phyloP scores from a whole-genome alignment of 1,140 invertebrate species.

The Drosophila burlai region DNA sequence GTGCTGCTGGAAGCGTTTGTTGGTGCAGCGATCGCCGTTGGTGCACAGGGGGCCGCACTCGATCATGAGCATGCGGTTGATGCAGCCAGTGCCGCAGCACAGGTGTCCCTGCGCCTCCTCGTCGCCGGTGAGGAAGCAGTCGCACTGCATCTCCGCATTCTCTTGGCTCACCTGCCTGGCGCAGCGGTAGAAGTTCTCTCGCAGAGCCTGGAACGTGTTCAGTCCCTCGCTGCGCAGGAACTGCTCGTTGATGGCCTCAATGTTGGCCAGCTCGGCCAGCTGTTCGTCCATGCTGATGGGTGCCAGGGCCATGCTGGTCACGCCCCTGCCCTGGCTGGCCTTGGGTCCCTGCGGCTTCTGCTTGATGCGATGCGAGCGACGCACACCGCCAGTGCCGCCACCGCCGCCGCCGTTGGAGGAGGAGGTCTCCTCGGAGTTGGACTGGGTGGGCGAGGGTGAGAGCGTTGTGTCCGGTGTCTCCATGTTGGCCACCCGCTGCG shows the following conservation, averaged over 20 bases:
- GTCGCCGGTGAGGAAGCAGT: slow-evolving; percentile 96
- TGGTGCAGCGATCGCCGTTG: slow-evolving; percentile 95
- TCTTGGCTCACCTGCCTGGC: slow-evolving; percentile 92
- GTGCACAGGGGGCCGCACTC: slow-evolving; percentile 97
- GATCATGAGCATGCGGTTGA: slow-evolving; percentile 98
- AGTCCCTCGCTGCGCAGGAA: slow-evolving; percentile 87
- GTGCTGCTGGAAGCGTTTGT: slow-evolving; percentile 96
- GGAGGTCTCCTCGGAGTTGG: slow-evolving; percentile 17
- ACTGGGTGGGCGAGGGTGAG: slow-evolving; percentile 42
- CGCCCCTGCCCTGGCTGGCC: slow-evolving; percentile 56
- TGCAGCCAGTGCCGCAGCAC: slow-evolving; percentile 97
- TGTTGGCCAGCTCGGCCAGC: slow-evolving; percentile 64
- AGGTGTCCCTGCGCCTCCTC: slow-evolving; percentile 93
- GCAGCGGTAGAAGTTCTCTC: slow-evolving; percentile 94
- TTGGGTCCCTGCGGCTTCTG: slow-evolving; percentile 66
- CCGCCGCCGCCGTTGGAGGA: slow-evolving; percentile 7
- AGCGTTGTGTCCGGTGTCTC: slow-evolving; percentile 60
- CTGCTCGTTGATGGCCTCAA: slow-evolving; percentile 72
- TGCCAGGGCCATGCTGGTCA: slow-evolving; percentile 43
- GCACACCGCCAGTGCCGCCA: slow-evolving; percentile 47
- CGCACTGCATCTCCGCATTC: slow-evolving; percentile 97
- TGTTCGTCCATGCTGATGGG: slow-evolving; percentile 68
- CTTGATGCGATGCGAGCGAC: slow-evolving; percentile 80
- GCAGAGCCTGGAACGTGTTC: slow-evolving; percentile 92
- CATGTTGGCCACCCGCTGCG: slow-evolving; percentile 53